Percentiles rank a stretch among this genome's conserved stretches.
These are phyloP conservation scores for Cosmorhoe ocellata DNA, from an alignment of 2,888 invertebrate genomes.

Conservation along the genomic window DNA sequence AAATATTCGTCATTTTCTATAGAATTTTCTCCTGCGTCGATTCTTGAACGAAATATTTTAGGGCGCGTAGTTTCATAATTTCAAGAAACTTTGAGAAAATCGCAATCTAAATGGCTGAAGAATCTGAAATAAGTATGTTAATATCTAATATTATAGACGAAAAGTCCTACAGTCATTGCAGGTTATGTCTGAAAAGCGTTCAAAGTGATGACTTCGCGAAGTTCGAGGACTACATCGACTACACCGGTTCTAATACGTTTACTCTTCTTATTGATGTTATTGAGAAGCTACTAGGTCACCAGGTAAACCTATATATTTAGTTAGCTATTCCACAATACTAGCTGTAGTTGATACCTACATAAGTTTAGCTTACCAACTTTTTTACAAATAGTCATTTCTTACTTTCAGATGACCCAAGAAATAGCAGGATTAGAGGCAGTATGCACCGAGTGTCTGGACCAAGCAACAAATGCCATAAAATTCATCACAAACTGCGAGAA, in stretches of 20 bases:
- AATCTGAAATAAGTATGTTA: constrained; percentile 50
- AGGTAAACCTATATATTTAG: constrained; percentile 39
- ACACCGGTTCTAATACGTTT: constrained; percentile 38
- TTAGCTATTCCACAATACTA: too few species aligned
- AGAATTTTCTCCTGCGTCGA: background rate
- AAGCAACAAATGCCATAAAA: constrained; percentile 44
- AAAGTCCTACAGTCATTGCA: constrained; percentile 64
- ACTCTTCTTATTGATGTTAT: constrained; percentile 45
- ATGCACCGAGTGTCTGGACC: constrained; percentile 58
- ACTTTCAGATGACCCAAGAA: constrained; percentile 58
- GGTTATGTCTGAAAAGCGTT: constrained; percentile 66
- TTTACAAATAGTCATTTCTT: background rate
- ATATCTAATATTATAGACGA: constrained; percentile 61
- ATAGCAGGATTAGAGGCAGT: constrained; percentile 63
- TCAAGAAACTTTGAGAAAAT: constrained; percentile 18
- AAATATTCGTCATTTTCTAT: background rate
- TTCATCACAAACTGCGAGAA: constrained; percentile 54
- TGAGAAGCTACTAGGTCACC: constrained; percentile 46
- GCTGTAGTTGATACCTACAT: too few species aligned
- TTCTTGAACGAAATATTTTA: constrained; percentile 68
- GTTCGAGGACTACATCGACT: constrained; percentile 53
- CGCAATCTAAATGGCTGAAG: constrained; percentile 42
- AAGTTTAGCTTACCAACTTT: too few species aligned
- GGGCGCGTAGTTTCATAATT: constrained; percentile 49
- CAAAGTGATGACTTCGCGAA: constrained; percentile 52